These are phyloP conservation scores for Anticlea derivata DNA, from an alignment of 2,888 invertebrate species.

Conservation along the genomic window DNA sequence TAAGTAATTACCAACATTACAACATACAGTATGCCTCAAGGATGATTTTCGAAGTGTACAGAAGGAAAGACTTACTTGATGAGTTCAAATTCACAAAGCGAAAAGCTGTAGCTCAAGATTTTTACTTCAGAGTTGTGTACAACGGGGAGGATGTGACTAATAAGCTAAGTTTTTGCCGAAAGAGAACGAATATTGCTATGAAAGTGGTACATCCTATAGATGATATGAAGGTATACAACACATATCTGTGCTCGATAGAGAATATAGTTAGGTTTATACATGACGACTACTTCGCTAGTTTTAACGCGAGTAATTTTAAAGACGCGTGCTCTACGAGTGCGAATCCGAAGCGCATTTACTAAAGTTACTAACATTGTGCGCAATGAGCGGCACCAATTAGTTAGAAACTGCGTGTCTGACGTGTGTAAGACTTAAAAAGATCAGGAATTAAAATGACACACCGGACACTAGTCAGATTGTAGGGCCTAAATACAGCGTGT, in stretches of 20 bases:
- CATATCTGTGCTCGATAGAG: constrained; percentile 92
- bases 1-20: constrained; percentile 85
- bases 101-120: constrained; percentile 86
- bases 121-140: constrained; percentile 92
- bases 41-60: constrained; percentile 94
- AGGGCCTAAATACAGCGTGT: too few species aligned
- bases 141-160: constrained; percentile 95
- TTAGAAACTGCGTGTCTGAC: too few species aligned
- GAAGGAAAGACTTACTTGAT: constrained; percentile 81
- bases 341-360: constrained; percentile 51
- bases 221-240: constrained; percentile 59
- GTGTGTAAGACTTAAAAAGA: too few species aligned
- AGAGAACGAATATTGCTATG: constrained; percentile 79
- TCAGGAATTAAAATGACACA: too few species aligned
- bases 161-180: constrained; percentile 91
- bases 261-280: constrained; percentile 94
- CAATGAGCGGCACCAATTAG: too few species aligned
- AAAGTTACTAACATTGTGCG: not conserved
- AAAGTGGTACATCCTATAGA: constrained; percentile 68
- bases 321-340: constrained; percentile 87
- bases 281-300: constrained; percentile 91
- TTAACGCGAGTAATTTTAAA: constrained; percentile 95
- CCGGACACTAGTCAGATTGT: too few species aligned
- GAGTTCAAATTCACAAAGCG: constrained; percentile 80
- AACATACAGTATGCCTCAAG: constrained; percentile 94